A percentile compares a stretch with the other conserved stretches of the same genome.
Conservation (phyloP, 2,888 invertebrate genomes). For the Chrysolina oricalcia region DNA sequence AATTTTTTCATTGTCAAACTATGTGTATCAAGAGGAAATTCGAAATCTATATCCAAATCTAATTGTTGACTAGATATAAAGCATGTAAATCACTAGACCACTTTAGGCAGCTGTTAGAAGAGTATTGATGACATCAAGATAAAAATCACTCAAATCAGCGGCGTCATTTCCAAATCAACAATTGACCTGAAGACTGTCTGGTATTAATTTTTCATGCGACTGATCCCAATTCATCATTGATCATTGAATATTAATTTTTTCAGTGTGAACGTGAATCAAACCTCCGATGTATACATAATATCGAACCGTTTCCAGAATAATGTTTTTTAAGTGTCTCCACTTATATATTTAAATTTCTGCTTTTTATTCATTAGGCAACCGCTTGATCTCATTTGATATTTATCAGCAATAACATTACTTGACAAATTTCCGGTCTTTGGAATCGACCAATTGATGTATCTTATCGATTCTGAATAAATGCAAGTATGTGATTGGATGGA, state of each 20-base stretch:
- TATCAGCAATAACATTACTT: conserved; percentile 12
- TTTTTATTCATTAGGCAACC: conserved; percentile 20
- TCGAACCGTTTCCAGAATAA: conserved; percentile 10
- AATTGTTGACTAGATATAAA: no score
- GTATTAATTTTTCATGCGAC: not conserved
- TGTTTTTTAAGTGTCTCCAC: conserved; percentile 9
- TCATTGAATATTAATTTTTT: conserved; percentile 22
- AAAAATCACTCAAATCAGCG: not conserved
- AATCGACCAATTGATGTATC: not conserved
- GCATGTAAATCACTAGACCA: not conserved
- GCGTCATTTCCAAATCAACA: conserved; percentile 2
- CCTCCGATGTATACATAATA: conserved; percentile 20
- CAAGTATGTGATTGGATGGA: not conserved
- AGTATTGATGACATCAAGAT: not conserved
- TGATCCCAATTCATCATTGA: conserved; percentile 1
- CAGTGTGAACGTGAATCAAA: not conserved
- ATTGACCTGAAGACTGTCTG: not conserved
- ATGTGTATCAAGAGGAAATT: no score
- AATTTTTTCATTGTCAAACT: no score
- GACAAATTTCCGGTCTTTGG: conserved; percentile 6
- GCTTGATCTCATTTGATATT: conserved; percentile 13
- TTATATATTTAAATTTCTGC: conserved; percentile 1
- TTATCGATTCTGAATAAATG: not conserved
- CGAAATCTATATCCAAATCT: no score
- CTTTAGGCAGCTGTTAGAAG: not conserved